Evolutionary conservation across 2,113 vertebrate species (phyloP), one percentile per base, ranked within the genome.

Genomic region (Tamias sibiricus): DNA sequence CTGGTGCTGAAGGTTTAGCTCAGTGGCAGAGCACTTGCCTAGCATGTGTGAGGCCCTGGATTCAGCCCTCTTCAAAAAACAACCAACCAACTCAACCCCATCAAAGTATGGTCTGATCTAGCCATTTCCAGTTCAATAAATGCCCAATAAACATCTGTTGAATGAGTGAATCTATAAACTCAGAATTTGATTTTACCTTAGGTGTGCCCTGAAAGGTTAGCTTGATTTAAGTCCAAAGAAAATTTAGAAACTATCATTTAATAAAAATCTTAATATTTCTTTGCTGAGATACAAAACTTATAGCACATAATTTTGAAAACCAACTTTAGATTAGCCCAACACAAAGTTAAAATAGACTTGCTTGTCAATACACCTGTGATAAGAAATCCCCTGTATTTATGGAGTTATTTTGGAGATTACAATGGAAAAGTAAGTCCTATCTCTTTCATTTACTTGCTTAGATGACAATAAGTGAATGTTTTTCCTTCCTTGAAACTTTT

Each of bases 261-360:
- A 75, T 90, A 68, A 88, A 94, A 83, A 62, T 42, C 30, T 32
- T 37, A 77, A n/a, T 22, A 57, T n/a, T 32, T 85, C 57, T 95
- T 81, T 94, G 49, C 22, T 57, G 3, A 72, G 11, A 90, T 66
- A 77, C 0, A 66, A 87, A 90, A 59, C n/a, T 88, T 81, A 49
- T 54, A 83, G 94, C 10, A 81, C n/a, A 30, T 19, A 80, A 42
- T 87, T 94, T 88, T 91, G 37, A 59, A 94, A 90, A 57, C 26
- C 72, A 92, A n/a, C 22, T 76, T 86, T 82, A 80, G 26, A n/a
- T 79, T 64, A 88, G 44, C 66, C 71, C 62, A 85, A n/a, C 24
- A 92, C 32, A 64, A 66, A 86, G 19, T 80, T 80, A 77, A 88
- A 62, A 84, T 52, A 87, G 37, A 64, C 66, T 30, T 68, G 20